phyloP scores from a whole-genome alignment of 2,888 invertebrate genomes.

The Philopedon plagiatum region DNA sequence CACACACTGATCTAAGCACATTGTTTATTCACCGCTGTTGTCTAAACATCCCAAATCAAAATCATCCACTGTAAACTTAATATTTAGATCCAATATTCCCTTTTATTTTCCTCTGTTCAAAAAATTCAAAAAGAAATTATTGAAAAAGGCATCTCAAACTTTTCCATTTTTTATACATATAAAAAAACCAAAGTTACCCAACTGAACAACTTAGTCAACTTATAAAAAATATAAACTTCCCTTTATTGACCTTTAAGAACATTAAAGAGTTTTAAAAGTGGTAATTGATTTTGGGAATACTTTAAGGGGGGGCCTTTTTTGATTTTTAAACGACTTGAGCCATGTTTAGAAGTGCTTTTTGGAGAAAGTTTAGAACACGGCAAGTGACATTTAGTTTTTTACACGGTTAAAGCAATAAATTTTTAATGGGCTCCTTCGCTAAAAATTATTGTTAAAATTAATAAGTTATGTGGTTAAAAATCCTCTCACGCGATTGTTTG shows the following conservation, averaged over 20 bases:
- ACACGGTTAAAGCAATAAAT: neutral
- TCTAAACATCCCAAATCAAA: neutral
- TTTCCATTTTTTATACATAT: neutral
- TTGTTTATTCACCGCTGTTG: too few species aligned
- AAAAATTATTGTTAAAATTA: too few species aligned
- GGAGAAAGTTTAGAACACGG: neutral
- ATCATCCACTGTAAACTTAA: neutral
- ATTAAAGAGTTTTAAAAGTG: conserved; percentile 12
- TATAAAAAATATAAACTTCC: conserved; percentile 1
- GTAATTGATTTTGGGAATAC: conserved; percentile 3
- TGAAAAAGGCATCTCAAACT: neutral
- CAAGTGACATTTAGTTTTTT: neutral
- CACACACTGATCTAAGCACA: too few species aligned
- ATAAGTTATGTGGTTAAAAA: too few species aligned
- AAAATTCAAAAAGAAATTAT: neutral
- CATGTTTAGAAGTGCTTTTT: neutral
- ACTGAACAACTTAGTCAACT: neutral
- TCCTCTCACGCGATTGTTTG: too few species aligned
- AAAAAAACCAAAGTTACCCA: neutral
- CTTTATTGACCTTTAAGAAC: conserved; percentile 4
- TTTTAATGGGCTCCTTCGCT: too few species aligned
- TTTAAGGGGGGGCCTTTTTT: neutral
- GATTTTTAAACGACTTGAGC: neutral
- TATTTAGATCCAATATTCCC: neutral
- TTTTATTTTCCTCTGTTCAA: neutral